These are phyloP conservation scores for Laspeyria flexula DNA, from an alignment of 2,888 invertebrate species.

Conservation along the genomic window DNA sequence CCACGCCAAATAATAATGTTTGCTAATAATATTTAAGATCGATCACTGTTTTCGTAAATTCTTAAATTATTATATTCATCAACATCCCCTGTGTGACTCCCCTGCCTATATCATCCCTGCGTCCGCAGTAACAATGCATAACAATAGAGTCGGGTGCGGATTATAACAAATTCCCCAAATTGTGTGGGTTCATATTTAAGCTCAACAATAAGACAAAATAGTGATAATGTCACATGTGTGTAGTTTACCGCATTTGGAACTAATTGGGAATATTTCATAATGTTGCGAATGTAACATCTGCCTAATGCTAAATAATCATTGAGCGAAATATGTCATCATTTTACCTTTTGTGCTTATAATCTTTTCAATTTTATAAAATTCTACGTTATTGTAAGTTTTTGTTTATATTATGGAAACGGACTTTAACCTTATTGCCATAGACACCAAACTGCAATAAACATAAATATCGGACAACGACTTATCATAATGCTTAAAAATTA, in stretches of 20 bases:
- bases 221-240: slow-evolving; percentile 83
- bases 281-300: slow-evolving; percentile 77
- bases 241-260: slow-evolving; percentile 81
- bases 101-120: slow-evolving; percentile 62
- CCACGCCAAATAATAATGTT: slow-evolving; percentile 42
- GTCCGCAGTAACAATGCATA: slow-evolving; percentile 69
- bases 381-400: not conserved
- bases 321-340: slow-evolving; percentile 6
- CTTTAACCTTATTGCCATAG: slow-evolving; percentile 28
- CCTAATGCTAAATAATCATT: slow-evolving; percentile 47
- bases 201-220: slow-evolving; percentile 82
- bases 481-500: slow-evolving; percentile 35
- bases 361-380: not conserved
- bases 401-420: not conserved
- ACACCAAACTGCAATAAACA: slow-evolving; percentile 22
- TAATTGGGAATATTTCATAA: slow-evolving; percentile 83
- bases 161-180: slow-evolving; percentile 84
- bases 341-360: slow-evolving; percentile 12
- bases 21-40: slow-evolving; percentile 58
- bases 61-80: slow-evolving; percentile 66
- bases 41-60: slow-evolving; percentile 58
- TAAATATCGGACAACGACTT: slow-evolving; percentile 36
- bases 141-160: slow-evolving; percentile 79
- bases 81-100: slow-evolving; percentile 57
- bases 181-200: slow-evolving; percentile 83